These are phyloP conservation scores for Laodelphax striatellus DNA, from an alignment of 1,140 invertebrate species.

Conservation along the genomic window DNA sequence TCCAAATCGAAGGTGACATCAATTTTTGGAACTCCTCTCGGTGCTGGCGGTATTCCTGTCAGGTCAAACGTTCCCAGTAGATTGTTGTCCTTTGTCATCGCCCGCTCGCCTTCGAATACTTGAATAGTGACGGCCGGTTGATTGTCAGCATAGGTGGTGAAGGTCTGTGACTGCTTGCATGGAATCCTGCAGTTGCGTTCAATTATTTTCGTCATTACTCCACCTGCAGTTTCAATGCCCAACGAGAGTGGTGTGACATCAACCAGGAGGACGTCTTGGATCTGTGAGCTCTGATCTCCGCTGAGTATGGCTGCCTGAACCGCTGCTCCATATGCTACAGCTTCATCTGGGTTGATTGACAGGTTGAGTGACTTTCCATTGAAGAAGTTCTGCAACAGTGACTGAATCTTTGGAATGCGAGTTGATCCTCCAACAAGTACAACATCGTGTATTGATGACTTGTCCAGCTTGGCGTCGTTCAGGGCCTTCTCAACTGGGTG, in stretches of 20 bases:
- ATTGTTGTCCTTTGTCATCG: slow-evolving; percentile 71
- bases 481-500: slow-evolving; percentile 54
- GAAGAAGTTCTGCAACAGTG: slow-evolving; percentile 43
- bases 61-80: slow-evolving; percentile 64
- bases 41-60: slow-evolving; percentile 68
- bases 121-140: slow-evolving; percentile 61
- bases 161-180: slow-evolving; percentile 46
- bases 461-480: slow-evolving; percentile 53
- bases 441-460: slow-evolving; percentile 49
- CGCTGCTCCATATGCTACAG: slow-evolving; percentile 55
- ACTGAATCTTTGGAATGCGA: slow-evolving; percentile 40
- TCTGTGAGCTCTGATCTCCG: slow-evolving; percentile 42
- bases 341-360: slow-evolving; percentile 69
- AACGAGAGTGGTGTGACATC: slow-evolving; percentile 38
- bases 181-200: slow-evolving; percentile 47
- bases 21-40: slow-evolving; percentile 69
- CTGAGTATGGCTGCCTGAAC: slow-evolving; percentile 63
- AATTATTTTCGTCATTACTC: slow-evolving; percentile 47
- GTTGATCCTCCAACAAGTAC: slow-evolving; percentile 59
- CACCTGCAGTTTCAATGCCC: slow-evolving; percentile 29
- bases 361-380: slow-evolving; percentile 50
- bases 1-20: slow-evolving; percentile 66
- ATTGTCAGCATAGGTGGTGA: slow-evolving; percentile 53
- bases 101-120: slow-evolving; percentile 67
- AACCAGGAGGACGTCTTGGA: slow-evolving; percentile 39